Conservation (phyloP, 2,113 vertebrate species). For the Dasyprocta punctata region DNA sequence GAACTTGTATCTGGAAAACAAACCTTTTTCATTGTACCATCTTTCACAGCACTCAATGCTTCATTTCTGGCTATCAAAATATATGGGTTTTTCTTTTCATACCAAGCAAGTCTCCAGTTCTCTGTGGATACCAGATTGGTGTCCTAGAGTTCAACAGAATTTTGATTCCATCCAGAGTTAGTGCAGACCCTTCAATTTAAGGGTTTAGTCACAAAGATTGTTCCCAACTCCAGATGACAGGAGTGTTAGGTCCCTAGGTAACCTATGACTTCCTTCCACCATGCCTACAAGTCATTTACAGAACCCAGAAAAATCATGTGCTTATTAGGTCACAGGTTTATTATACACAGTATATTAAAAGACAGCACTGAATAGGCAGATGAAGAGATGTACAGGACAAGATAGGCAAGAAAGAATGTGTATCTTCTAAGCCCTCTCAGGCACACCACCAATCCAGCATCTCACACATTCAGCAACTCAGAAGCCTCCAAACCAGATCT, state of each 20-base stretch:
- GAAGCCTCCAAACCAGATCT: not conserved
- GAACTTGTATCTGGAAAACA: not conserved
- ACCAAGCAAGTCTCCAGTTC: not conserved
- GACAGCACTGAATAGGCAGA: too few relatives aligned
- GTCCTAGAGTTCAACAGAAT: not conserved
- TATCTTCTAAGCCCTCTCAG: not conserved
- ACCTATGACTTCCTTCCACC: not conserved
- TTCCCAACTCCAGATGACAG: not conserved
- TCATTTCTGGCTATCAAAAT: not conserved
- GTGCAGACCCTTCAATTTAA: not conserved
- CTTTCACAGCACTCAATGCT: not conserved
- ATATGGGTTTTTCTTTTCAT: not conserved
- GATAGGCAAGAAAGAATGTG: not conserved
- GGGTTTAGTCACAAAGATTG: not conserved
- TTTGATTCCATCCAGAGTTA: not conserved
- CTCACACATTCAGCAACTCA: accelerated
- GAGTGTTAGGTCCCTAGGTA: not conserved
- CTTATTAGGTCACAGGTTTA: not conserved
- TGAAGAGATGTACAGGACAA: not conserved
- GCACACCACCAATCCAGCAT: not conserved
- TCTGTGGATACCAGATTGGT: not conserved
- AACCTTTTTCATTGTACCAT: not conserved
- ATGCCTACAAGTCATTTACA: not conserved
- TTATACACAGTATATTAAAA: not conserved
- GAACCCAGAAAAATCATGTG: not conserved